A percentile compares a stretch with the other conserved stretches of the same genome.
phyloP scores from a whole-genome alignment of 2,797 vertebrate genomes.

The Apogon talboti region DNA sequence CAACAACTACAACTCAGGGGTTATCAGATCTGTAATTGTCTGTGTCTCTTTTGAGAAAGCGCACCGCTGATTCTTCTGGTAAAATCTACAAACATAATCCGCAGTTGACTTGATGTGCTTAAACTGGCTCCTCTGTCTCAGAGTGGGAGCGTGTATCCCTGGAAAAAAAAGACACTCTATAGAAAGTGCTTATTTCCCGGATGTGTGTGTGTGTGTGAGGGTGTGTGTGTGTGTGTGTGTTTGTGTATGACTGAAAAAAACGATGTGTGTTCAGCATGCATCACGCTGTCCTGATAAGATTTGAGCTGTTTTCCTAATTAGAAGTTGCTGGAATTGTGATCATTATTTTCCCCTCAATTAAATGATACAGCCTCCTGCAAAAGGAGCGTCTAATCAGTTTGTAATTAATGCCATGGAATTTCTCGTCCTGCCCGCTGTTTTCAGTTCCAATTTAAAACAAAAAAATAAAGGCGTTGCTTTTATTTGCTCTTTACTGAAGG shows the following conservation, averaged over 20 bases:
- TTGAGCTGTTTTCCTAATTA: slow-evolving; percentile 87
- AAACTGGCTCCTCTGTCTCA: slow-evolving; percentile 64
- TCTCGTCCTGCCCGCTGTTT: slow-evolving; percentile 47
- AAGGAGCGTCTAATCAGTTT: slow-evolving; percentile 80
- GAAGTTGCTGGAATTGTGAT: slow-evolving; percentile 85
- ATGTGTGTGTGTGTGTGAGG: slow-evolving; percentile 31
- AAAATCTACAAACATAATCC: slow-evolving; percentile 79
- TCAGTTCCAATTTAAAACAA: slow-evolving; percentile 42
- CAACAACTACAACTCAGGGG: slow-evolving; percentile 69
- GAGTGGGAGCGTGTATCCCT: slow-evolving; percentile 48
- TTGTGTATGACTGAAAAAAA: slow-evolving; percentile 38
- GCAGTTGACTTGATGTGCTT: slow-evolving; percentile 68
- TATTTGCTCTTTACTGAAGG: slow-evolving; percentile 43
- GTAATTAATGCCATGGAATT: slow-evolving; percentile 82
- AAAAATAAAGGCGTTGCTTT: slow-evolving; percentile 19
- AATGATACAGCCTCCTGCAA: slow-evolving; percentile 84
- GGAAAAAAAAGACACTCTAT: slow-evolving; percentile 26
- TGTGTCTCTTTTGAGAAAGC: slow-evolving; percentile 77
- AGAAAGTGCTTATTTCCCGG: slow-evolving; percentile 52
- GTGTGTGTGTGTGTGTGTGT: slow-evolving; percentile 36
- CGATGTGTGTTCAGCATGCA: slow-evolving; percentile 73
- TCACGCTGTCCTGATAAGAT: slow-evolving; percentile 81
- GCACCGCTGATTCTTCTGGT: slow-evolving; percentile 71
- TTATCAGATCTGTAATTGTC: slow-evolving; percentile 84
- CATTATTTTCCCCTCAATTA: slow-evolving; percentile 86